Evolutionary conservation across 1,140 invertebrate species (phyloP).

Genomic region (Euborellia annulipes): DNA sequence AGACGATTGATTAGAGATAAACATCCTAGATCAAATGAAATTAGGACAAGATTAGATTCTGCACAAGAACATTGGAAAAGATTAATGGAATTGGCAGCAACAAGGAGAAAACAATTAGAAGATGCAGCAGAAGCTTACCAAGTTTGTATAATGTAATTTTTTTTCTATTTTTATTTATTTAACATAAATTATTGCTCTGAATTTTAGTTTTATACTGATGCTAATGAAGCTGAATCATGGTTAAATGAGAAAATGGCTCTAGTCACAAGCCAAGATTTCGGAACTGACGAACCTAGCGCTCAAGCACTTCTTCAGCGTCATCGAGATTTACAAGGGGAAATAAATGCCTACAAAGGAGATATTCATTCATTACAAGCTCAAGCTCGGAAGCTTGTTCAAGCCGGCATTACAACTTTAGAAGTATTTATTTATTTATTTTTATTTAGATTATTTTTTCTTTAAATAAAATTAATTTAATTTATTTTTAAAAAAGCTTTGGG

Average conservation of each 20-base stretch:
- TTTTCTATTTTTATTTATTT: constrained; percentile 2
- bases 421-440: constrained; percentile 23
- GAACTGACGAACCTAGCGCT: constrained; percentile 77
- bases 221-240: constrained; percentile 96
- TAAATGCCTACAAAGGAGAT: constrained; percentile 79
- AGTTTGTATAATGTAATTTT: constrained; percentile 26
- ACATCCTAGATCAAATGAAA: constrained; percentile 61
- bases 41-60: constrained; percentile 59
- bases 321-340: constrained; percentile 74
- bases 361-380: constrained; percentile 73
- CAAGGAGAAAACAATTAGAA: constrained; percentile 69
- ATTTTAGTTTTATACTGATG: constrained; percentile 80
- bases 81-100: constrained; percentile 66
- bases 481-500: constrained; percentile 35
- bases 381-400: constrained; percentile 62
- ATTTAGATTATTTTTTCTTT: background rate
- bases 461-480: background rate
- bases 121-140: constrained; percentile 90
- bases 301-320: constrained; percentile 73
- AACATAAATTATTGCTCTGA: too few species aligned
- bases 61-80: constrained; percentile 73
- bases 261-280: constrained; percentile 73
- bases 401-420: constrained; percentile 60
- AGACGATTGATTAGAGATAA: constrained; percentile 56
- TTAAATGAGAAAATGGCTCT: constrained; percentile 84